A percentile compares a stretch with the other conserved stretches of the same genome.
Conservation (phyloP, 2,113 vertebrate species). For the Corynorhinus townsendii region DNA sequence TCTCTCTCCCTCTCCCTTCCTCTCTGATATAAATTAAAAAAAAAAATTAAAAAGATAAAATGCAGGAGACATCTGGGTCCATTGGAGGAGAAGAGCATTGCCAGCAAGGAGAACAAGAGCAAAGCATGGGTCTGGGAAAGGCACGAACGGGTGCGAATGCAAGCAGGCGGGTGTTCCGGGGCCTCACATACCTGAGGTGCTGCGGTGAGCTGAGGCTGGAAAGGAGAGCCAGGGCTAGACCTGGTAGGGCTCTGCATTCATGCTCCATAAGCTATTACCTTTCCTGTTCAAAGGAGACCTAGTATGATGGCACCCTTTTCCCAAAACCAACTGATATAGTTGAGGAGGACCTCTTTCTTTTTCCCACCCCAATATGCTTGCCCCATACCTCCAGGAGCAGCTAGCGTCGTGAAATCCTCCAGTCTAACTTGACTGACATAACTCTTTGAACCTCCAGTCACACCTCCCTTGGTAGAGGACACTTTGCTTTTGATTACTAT, state of each 20-base stretch:
- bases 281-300: neutral
- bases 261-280: neutral
- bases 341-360: neutral
- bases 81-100: neutral
- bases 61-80: neutral
- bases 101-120: neutral
- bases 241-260: neutral
- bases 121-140: neutral
- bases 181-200: rapidly evolving
- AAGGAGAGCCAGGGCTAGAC: neutral
- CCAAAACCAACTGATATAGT: neutral
- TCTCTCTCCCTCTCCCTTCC: too few relatives aligned
- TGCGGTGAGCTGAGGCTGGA: neutral
- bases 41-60: too few relatives aligned
- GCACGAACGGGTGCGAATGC: neutral
- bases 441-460: neutral
- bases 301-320: neutral
- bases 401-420: neutral
- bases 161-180: neutral
- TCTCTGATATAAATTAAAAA: too few relatives aligned
- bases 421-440: neutral
- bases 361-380: neutral
- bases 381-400: neutral
- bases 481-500: neutral
- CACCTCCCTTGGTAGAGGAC: neutral